Evolutionary conservation across 1,140 invertebrate genomes (phyloP), one percentile per base, ranked within the genome.

Genomic region (Bombus haemorrhoidalis): DNA sequence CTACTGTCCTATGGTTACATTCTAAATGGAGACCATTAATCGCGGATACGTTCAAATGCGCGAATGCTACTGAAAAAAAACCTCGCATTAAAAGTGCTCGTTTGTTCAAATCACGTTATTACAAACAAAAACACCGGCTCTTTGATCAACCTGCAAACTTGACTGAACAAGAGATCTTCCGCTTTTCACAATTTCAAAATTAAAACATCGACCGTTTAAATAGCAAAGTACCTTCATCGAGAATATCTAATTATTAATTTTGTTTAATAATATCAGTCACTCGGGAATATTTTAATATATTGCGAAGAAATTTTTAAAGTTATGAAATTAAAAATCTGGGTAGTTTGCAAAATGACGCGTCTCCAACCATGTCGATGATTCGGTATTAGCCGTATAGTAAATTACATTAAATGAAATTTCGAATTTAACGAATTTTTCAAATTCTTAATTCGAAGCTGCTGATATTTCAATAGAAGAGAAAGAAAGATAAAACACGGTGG

Each of bases 1-100:
- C 62, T 57, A 32, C 57, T 57, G 34, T 64, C 39, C 69, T 66
- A 12, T 34, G 15, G 64, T 39, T 53, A 22, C 37, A 39, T 57
- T 83, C 47, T 34, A 78, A 83, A 83, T 76, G 74, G 75, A 25
- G 18, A 41, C 77, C 74, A 83, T 85, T 80, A 80, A 72, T 85
- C 77, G 83, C 32, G 68, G 22, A 28, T 41, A 32, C 47, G 47
- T 53, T 57, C 32, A 59, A 78, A 78, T n/a, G 32, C n/a, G 66
- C 64, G 22, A 41, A 69, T 53, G 64, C 62, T 25, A n/a, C 59
- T 3, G 22, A 25, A 22, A 41, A 72, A 68, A 76, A 53, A 57
- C 18, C 18, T 32, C 3, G 37, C 39, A 18, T 41, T n/a, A 18
- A 53, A 43, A 62, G n/a, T 39, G 13, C 22, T 83, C 64, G 37